Conservation (phyloP, 2,797 vertebrate species). For the Pseudochirops corinnae region DNA sequence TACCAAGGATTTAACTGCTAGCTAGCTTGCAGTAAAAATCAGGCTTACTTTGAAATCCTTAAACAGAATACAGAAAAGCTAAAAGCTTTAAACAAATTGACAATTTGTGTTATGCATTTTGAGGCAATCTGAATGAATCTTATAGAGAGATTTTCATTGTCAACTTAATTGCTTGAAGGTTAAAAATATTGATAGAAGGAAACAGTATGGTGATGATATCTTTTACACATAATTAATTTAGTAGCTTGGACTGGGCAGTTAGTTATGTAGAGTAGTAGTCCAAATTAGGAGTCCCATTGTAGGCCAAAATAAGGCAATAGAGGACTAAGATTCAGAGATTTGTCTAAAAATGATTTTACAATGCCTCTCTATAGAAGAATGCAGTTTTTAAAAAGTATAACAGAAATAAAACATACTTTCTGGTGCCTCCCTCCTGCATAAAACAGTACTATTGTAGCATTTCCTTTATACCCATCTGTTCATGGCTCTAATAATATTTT, state of each 20-base stretch:
- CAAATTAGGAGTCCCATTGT: slow-evolving; percentile 63
- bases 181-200: slow-evolving; percentile 60
- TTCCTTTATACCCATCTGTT: not conserved
- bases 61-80: slow-evolving; percentile 26
- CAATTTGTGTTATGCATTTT: slow-evolving; percentile 45
- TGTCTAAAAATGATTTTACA: slow-evolving; percentile 63
- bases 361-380: slow-evolving; percentile 55
- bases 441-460: not conserved
- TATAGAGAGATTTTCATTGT: slow-evolving; percentile 54
- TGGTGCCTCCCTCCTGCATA: slow-evolving; percentile 31
- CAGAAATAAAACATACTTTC: slow-evolving; percentile 14
- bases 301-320: slow-evolving; percentile 56
- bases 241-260: slow-evolving; percentile 59
- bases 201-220: slow-evolving; percentile 24
- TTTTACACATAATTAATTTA: slow-evolving; percentile 44
- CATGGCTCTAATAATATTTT: not conserved
- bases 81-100: not conserved
- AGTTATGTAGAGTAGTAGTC: slow-evolving; percentile 39
- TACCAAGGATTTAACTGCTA: slow-evolving; percentile 25
- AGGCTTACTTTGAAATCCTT: slow-evolving; percentile 61
- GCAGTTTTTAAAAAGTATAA: slow-evolving; percentile 40
- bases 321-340: slow-evolving; percentile 61
- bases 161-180: slow-evolving; percentile 63
- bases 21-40: slow-evolving; percentile 38
- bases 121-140: slow-evolving; percentile 59